Conservation (phyloP, 2,888 invertebrate genomes). For the Aporophyla lueneburgensis region DNA sequence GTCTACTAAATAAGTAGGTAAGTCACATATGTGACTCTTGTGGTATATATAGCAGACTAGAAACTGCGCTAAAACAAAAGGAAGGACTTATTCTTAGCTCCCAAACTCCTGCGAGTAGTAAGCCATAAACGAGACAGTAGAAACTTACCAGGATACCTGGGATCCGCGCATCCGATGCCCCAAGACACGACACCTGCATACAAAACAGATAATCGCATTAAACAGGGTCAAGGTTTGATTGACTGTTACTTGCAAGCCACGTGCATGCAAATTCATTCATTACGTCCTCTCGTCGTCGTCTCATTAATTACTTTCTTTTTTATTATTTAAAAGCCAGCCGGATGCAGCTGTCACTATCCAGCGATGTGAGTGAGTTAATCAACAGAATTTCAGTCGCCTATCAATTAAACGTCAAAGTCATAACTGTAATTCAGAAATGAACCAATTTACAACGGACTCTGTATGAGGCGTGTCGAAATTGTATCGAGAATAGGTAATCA, state of each 20-base stretch:
- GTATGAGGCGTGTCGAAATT: constrained; percentile 14
- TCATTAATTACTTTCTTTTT: constrained; percentile 30
- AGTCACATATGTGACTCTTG: neutral
- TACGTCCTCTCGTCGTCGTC: neutral
- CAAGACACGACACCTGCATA: constrained; percentile 92
- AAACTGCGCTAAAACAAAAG: neutral
- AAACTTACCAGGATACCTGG: constrained; percentile 87
- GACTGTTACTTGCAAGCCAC: constrained; percentile 7
- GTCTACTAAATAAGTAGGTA: no score
- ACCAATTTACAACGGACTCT: constrained; percentile 38
- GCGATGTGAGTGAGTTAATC: constrained; percentile 10
- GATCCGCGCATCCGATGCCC: constrained; percentile 92
- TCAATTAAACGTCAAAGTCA: constrained; percentile 30
- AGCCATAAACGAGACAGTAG: neutral
- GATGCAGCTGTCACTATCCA: constrained; percentile 5
- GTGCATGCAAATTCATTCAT: constrained; percentile 28
- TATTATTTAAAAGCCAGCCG: constrained; percentile 3
- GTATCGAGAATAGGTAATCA: neutral
- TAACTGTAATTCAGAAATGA: constrained; percentile 18
- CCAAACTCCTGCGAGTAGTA: neutral
- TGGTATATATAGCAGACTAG: neutral
- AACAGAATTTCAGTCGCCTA: constrained; percentile 22
- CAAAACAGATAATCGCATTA: constrained; percentile 18
- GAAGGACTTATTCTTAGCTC: no score
- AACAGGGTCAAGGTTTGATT: constrained; percentile 21